Base-by-base conservation (phyloP, 2,888 invertebrate genomes). In the Monopis laevigella region DNA sequence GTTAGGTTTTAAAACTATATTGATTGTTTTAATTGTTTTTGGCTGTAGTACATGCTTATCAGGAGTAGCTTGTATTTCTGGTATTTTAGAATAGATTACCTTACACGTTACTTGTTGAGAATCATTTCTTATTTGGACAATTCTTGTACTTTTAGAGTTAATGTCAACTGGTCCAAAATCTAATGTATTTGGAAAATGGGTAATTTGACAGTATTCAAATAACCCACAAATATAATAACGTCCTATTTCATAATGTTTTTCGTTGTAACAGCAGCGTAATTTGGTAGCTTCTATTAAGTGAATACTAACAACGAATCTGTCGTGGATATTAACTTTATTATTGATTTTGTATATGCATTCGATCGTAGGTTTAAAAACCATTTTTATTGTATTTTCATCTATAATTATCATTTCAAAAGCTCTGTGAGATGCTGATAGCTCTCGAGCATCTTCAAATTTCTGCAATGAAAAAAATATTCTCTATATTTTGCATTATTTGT, bases 201-300 rank as follows among this genome's bases (percentile, higher is more conserved):
- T 56, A 11, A 87, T 58, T 17, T 61, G 56, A 18, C 82, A 70
- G 34, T 65, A 59, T 60, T 85, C 84, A 43, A 72, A 80, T 54
- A 82, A 72, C 0, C 85, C 86, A 51, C 84, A 77, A 13, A 87
- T 61, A 45, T 85, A 84, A 42, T 84, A 71, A 40, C 82, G 65
- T 1, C 82, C 74, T 29, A 73, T 61, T 65, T 82, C 81, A 12
- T 71, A 62, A 50, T 80, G 77, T 18, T 51, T 47, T 49, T 77
- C 77, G 46, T 63, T 53, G 41, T 59, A 48, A 46, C 78, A 78
- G 49, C 75, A 78, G n/a, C 58, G 56, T 36, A 46, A 48, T 26
- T 65, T 71, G 44, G 73, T 62, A 2, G 67, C 60, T 53, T 64
- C 62, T 47, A 78, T 72, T 34, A 80, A 52, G 10, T 73, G 65